phyloP scores from a whole-genome alignment of 2,797 vertebrate genomes.

The Chloroceryle inda region DNA sequence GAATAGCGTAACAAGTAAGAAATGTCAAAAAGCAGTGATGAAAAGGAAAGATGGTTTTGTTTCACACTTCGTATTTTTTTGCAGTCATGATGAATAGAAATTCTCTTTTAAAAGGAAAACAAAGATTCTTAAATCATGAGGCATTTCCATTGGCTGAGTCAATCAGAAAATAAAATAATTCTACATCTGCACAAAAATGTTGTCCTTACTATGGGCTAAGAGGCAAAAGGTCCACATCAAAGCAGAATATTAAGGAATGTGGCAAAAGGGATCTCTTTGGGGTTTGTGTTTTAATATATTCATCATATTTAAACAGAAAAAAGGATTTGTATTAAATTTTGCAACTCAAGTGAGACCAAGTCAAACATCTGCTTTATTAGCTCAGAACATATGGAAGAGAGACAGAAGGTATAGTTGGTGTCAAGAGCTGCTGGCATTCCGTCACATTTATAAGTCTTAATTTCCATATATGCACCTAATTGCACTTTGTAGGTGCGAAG shows the following conservation, averaged over 20 bases:
- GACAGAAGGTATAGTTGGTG: neutral
- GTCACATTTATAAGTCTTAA: constrained; percentile 18
- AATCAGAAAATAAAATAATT: neutral
- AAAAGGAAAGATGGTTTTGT: neutral
- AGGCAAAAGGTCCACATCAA: neutral
- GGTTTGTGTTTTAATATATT: neutral
- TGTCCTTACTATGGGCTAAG: neutral
- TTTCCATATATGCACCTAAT: constrained; percentile 29
- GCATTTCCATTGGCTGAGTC: neutral
- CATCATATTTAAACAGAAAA: neutral
- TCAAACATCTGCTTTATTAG: constrained; percentile 2
- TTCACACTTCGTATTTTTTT: neutral
- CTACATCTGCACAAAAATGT: neutral
- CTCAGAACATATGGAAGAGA: neutral
- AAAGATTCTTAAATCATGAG: neutral
- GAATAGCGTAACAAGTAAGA: neutral
- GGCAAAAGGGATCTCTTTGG: neutral
- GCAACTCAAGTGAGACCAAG: neutral
- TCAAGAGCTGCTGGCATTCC: constrained; percentile 1
- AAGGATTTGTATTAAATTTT: neutral
- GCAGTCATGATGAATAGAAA: neutral
- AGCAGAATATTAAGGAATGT: neutral
- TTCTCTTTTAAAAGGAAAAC: neutral
- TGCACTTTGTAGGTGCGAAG: neutral
- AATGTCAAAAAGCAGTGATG: neutral